Percentiles rank a stretch among this genome's conserved stretches.
Evolutionary conservation across 2,113 vertebrate genomes (phyloP).

Genomic region (Microtus oregoni): DNA sequence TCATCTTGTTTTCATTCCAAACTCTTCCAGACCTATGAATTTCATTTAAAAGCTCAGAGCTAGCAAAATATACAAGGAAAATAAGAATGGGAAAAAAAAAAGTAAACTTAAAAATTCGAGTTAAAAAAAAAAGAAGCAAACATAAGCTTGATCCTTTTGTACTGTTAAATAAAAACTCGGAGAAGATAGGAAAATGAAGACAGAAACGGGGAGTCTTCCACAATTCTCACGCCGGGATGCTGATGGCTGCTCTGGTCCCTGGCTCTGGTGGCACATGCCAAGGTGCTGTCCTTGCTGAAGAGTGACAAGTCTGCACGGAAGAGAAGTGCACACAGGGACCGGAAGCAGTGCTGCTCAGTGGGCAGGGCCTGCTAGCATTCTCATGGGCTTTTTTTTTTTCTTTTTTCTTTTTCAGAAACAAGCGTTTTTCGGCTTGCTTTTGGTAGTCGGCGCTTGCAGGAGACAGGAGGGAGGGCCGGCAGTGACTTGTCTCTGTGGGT

Average conservation of each 20-base stretch:
- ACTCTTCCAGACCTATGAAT: slow-evolving; percentile 87
- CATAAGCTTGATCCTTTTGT: slow-evolving; percentile 91
- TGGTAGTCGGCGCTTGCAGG: slow-evolving; percentile 79
- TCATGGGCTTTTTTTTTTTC: slow-evolving; percentile 62
- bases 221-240: slow-evolving; percentile 63
- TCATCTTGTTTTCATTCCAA: slow-evolving; percentile 88
- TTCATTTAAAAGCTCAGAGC: slow-evolving; percentile 93
- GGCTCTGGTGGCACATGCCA: slow-evolving; percentile 58
- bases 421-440: slow-evolving; percentile 65
- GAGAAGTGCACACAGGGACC: slow-evolving; percentile 65
- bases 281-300: slow-evolving; percentile 77
- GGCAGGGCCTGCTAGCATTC: slow-evolving; percentile 72
- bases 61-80: slow-evolving; percentile 96
- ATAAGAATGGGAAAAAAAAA: slow-evolving; percentile 88
- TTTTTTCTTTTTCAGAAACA: slow-evolving; percentile 36
- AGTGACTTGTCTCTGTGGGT: slow-evolving; percentile 92
- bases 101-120: slow-evolving; percentile 92
- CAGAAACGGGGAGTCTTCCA: slow-evolving; percentile 60
- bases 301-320: slow-evolving; percentile 55
- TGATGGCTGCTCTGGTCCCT: slow-evolving; percentile 46
- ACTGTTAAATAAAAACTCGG: slow-evolving; percentile 89
- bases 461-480: slow-evolving; percentile 82
- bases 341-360: slow-evolving; percentile 77
- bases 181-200: slow-evolving; percentile 24
- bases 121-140: slow-evolving; percentile 89